phyloP scores from a whole-genome alignment of 2,113 vertebrate species.

The Alligator mississippiensis region DNA sequence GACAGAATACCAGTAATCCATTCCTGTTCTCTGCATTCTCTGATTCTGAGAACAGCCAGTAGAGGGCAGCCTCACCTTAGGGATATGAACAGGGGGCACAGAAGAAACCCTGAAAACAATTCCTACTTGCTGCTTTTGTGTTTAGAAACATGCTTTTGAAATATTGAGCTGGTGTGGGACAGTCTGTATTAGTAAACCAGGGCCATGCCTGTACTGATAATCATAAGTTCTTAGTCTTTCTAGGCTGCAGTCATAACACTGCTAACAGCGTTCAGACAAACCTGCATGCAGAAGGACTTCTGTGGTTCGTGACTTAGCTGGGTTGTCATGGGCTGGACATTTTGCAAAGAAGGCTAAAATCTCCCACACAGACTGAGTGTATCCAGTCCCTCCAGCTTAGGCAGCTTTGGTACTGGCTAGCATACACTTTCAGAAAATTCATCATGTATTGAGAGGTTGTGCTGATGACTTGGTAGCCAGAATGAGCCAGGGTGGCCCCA shows the following conservation, averaged over 20 bases:
- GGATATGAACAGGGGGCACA: neutral
- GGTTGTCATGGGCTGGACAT: neutral
- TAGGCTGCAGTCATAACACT: neutral
- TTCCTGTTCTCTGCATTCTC: neutral
- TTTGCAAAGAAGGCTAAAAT: too few species aligned
- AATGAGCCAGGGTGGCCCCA: neutral
- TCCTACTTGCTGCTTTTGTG: neutral
- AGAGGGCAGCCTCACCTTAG: slow-evolving; percentile 60
- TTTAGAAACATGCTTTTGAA: neutral
- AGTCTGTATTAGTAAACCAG: neutral
- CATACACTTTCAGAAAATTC: neutral
- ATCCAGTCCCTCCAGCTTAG: neutral
- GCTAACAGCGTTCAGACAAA: neutral
- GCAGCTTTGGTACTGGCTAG: neutral
- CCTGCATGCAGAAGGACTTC: neutral
- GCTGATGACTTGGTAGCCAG: neutral
- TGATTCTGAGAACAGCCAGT: slow-evolving; percentile 39
- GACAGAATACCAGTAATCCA: neutral
- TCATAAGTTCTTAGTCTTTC: neutral
- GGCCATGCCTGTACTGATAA: neutral
- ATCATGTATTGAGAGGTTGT: neutral
- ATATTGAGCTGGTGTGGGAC: neutral
- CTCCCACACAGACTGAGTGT: too few species aligned
- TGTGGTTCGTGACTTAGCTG: neutral
- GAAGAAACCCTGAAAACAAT: neutral